Evolutionary conservation across 2,113 vertebrate genomes (phyloP), one percentile per base, ranked within the genome.

Genomic region (Cryptotis parvus): DNA sequence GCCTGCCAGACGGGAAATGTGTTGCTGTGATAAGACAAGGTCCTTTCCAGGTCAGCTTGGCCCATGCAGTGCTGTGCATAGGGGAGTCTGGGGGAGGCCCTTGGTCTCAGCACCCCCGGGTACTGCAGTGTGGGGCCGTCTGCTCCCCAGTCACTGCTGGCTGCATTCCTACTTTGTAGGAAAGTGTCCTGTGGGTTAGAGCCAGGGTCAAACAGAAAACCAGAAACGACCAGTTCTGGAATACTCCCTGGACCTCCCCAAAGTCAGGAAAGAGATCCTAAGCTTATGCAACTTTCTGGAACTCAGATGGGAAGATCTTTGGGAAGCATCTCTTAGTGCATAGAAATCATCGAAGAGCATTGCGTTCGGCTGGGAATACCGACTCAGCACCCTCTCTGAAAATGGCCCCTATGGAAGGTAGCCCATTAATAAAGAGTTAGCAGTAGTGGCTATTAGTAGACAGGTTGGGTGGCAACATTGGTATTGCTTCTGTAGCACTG

Each of bases 61-160:
- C 7, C 7, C 43, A 1, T 43, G 69, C 2, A 7, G 27, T 9
- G 12, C 27, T 65, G 45, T 12, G 14, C 10, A 3, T 14, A 1
- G 2, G 16, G 24, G 22, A 37, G 82, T 3, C 43, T 27, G 1
- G 49, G 20, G 10, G 49, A 63, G n/a, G 79, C 29, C 35, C 35
- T 33, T 31, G 65, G 45, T 16, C 31, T 24, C 24, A 29, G 35
- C 35, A 31, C 9, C 12, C 0, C 37, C 1, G 0, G 9, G 22
- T 8, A 2, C 29, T 4, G 15, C 31, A 14, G 31, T 1, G 5
- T 2, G 6, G 6, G 31, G 18, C 16, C 35, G 41, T 31, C 26
- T 52, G 29, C 35, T 37, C 63, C 6, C 3, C 1, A 29, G 5
- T 14, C 8, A 22, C 33, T 4, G 35, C 31, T 3, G 55, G 0